Evolutionary conservation across 2,888 invertebrate species (phyloP), one percentile per base, ranked within the genome.

Genomic region (Cephus pulcher): DNA sequence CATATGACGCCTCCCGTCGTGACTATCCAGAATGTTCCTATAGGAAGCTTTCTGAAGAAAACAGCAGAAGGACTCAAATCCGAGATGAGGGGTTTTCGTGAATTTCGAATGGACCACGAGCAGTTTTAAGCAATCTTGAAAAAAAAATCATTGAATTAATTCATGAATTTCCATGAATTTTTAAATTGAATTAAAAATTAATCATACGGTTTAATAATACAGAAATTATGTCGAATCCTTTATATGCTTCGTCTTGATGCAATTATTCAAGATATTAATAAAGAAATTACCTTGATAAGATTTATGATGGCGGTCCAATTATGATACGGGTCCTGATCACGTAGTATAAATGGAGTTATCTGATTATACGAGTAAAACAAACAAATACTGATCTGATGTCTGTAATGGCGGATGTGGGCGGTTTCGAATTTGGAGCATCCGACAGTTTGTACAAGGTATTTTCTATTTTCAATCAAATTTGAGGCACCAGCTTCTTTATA

Each of bases 351-450:
- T 74, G 80, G 69, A 76, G 76, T 78, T 81, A 84, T 75, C 81
- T 80, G 80, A 81, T 78, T 82, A 82, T 81, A 80, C 74, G 79
- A 82, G 76, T 80, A 85, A 86, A 86, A 83, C 82, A 80, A 82
- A 86, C 80, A 84, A 86, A 85, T 81, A 75, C 75, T 78, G 83
- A 86, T 86, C 82, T 79, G 79, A 80, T 82, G 83, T 76, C 76
- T 71, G 79, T 56, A 79, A 73, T 76, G 81, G 81, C 86, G 86
- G 86, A 86, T 86, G 86, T 86, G 86, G 86, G 86, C 86, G 86
- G 85, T 83, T 76, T 82, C 82, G 82, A 75, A 78, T 81, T 82
- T 75, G 82, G 73, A n/a, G 76, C 81, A 79, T 76, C 77, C 77
- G 83, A 85, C 81, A 82, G 83, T 82, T 81, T 80, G 79, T 82